A percentile compares a stretch with the other conserved stretches of the same genome.
These are phyloP conservation scores for Limnothrissa miodon DNA, from an alignment of 2,113 vertebrate species.

Conservation along the genomic window DNA sequence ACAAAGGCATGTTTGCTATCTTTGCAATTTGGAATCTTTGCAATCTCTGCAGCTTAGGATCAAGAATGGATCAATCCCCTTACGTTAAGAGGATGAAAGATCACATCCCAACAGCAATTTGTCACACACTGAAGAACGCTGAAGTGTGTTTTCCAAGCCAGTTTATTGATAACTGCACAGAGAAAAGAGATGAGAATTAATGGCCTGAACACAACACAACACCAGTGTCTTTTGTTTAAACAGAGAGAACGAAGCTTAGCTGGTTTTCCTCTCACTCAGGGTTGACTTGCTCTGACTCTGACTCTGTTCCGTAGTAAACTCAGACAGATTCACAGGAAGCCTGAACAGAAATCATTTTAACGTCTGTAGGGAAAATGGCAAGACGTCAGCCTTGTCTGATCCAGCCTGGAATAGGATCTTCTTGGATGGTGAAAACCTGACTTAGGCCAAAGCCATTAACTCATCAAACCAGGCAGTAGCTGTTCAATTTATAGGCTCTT, in stretches of 20 bases:
- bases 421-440: background rate
- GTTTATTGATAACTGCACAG: conserved; percentile 23
- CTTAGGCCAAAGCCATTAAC: background rate
- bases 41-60: background rate
- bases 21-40: background rate
- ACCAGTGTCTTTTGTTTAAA: background rate
- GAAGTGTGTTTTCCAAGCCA: conserved; percentile 3
- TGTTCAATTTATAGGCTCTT: too few species aligned
- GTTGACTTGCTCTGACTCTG: background rate
- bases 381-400: conserved; percentile 1
- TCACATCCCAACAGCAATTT: conserved; percentile 10
- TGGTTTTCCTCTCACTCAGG: background rate
- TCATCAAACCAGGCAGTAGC: background rate
- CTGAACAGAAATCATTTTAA: background rate
- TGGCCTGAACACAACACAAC: background rate
- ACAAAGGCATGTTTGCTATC: background rate
- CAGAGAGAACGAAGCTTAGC: background rate
- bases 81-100: background rate
- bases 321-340: background rate
- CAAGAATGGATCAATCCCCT: conserved; percentile 30
- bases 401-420: background rate
- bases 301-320: background rate
- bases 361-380: conserved; percentile 9
- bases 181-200: background rate
- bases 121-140: background rate